Evolutionary conservation across 2,888 invertebrate species (phyloP).

Genomic region (Lapara coniferarum): DNA sequence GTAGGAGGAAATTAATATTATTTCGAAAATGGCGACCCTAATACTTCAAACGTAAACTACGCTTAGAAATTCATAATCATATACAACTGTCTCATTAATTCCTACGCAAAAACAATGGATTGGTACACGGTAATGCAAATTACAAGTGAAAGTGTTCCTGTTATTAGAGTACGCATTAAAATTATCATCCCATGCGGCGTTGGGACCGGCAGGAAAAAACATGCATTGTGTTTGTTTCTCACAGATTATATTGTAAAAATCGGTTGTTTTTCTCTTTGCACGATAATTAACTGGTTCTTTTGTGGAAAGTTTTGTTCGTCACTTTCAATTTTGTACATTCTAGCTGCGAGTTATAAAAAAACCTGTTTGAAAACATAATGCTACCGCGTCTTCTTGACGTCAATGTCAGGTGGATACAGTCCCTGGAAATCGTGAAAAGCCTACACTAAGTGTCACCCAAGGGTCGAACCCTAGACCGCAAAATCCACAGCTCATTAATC

Average conservation of each 20-base stretch:
- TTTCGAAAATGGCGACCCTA: too few species aligned
- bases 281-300: background rate
- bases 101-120: conserved; percentile 6
- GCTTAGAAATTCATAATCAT: background rate
- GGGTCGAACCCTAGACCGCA: too few species aligned
- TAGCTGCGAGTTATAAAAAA: too few species aligned
- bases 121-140: conserved; percentile 57
- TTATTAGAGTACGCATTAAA: conserved; percentile 56
- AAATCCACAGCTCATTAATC: too few species aligned
- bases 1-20: too few species aligned
- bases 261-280: conserved; percentile 6
- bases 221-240: conserved; percentile 9
- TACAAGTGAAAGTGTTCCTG: conserved; percentile 67
- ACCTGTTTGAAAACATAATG: too few species aligned
- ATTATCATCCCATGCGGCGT: conserved; percentile 52
- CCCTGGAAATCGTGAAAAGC: too few species aligned
- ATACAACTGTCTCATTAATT: conserved; percentile 18
- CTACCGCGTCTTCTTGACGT: too few species aligned
- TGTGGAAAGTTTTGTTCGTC: background rate
- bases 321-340: background rate
- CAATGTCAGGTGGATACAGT: too few species aligned
- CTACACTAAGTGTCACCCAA: too few species aligned
- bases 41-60: background rate
- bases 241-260: conserved; percentile 10
- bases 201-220: conserved; percentile 13